Conservation (phyloP, 2,888 invertebrate species). For the Xylota sylvarum region DNA sequence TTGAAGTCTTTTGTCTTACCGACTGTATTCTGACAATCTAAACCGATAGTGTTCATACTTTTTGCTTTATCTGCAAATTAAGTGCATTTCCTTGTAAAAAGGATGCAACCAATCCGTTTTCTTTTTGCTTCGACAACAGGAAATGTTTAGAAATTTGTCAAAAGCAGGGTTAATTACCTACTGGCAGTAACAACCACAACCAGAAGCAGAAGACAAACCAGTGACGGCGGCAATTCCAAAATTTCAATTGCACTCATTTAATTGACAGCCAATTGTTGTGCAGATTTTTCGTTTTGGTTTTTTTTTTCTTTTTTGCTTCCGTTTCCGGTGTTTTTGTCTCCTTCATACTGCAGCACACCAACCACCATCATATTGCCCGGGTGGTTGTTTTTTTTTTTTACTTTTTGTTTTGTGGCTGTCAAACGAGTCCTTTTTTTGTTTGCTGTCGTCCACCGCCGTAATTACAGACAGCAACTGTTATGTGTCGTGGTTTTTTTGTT, state of each 20-base stretch:
- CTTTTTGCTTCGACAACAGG: slow-evolving; percentile 13
- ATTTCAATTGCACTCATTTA: slow-evolving; percentile 71
- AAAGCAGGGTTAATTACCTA: slow-evolving; percentile 60
- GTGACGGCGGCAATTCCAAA: slow-evolving; percentile 59
- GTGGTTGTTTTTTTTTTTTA: not conserved
- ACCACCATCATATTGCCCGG: slow-evolving; percentile 29
- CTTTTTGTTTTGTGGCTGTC: slow-evolving; percentile 68
- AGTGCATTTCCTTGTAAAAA: no score
- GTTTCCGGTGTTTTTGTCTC: slow-evolving; percentile 22
- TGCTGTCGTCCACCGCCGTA: slow-evolving; percentile 45
- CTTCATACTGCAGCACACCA: slow-evolving; percentile 17
- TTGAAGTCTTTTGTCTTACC: no score
- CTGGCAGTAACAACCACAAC: slow-evolving; percentile 49
- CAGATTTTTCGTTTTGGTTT: slow-evolving; percentile 42
- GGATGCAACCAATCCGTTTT: not conserved
- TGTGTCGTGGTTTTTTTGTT: slow-evolving; percentile 61
- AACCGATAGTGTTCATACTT: no score
- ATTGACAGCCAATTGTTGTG: slow-evolving; percentile 75
- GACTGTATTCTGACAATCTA: no score
- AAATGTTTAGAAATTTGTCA: slow-evolving; percentile 57
- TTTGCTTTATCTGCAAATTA: no score
- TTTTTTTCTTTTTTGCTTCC: slow-evolving; percentile 16
- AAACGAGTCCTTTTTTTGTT: slow-evolving; percentile 67
- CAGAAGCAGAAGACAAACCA: slow-evolving; percentile 22
- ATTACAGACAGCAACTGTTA: slow-evolving; percentile 75